Conservation (phyloP, 2,888 invertebrate species). For the Neoitamus cyanurus region DNA sequence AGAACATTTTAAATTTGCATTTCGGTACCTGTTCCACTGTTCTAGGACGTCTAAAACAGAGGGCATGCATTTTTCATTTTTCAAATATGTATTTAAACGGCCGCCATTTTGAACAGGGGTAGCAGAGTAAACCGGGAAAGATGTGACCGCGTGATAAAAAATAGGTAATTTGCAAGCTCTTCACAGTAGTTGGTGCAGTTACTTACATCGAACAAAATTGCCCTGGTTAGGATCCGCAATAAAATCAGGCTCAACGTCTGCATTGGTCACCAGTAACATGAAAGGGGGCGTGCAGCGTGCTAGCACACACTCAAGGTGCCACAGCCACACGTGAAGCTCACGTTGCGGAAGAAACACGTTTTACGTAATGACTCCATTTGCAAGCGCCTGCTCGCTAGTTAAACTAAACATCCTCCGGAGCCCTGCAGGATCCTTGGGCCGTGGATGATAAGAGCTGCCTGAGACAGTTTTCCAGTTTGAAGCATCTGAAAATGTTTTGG, state of each 20-base stretch:
- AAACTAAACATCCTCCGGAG: not conserved
- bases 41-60: too few species aligned
- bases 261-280: too few species aligned
- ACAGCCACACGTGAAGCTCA: not conserved
- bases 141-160: too few species aligned
- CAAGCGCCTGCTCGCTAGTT: not conserved
- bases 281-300: too few species aligned
- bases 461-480: not conserved
- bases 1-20: too few species aligned
- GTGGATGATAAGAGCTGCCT: not conserved
- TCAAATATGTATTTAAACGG: too few species aligned
- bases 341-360: not conserved
- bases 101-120: too few species aligned
- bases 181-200: not conserved
- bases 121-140: too few species aligned
- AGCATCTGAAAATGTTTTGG: constrained; percentile 1
- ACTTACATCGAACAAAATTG: not conserved
- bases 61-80: too few species aligned
- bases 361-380: not conserved
- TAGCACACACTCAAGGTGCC: not conserved
- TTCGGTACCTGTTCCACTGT: too few species aligned
- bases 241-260: too few species aligned
- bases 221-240: too few species aligned
- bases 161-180: not conserved
- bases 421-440: not conserved